Percentiles rank a stretch among this genome's conserved stretches.
Evolutionary conservation across 2,888 invertebrate species (phyloP).

Genomic region (Noctua comes): DNA sequence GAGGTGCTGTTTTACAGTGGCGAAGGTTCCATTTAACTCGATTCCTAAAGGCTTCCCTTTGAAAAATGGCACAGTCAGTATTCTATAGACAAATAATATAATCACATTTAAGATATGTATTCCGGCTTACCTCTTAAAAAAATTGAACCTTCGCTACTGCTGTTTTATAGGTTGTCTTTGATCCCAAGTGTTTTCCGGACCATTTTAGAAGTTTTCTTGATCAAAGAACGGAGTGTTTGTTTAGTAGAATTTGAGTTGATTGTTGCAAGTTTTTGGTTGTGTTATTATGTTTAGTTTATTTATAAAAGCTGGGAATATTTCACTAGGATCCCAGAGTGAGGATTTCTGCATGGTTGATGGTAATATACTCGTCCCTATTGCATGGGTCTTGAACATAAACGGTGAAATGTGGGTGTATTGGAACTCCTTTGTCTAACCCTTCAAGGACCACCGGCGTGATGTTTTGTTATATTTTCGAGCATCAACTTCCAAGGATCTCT

Average conservation of each 20-base stretch:
- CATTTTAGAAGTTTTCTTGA: slow-evolving; percentile 34
- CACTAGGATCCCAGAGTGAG: background rate
- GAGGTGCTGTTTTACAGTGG: background rate
- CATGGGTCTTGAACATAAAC: background rate
- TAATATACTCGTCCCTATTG: too few species aligned
- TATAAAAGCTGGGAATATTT: background rate
- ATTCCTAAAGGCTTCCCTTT: too few species aligned
- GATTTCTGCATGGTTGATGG: too few species aligned
- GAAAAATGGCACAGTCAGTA: too few species aligned
- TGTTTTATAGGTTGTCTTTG: slow-evolving; percentile 44
- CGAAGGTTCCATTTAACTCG: too few species aligned
- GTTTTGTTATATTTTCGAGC: too few species aligned
- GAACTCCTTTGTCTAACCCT: background rate
- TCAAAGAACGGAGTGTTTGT: slow-evolving; percentile 14
- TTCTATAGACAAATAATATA: too few species aligned
- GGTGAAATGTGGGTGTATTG: background rate
- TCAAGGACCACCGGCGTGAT: too few species aligned
- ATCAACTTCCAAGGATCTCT: too few species aligned
- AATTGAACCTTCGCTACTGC: background rate
- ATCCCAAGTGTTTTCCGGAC: slow-evolving; percentile 19
- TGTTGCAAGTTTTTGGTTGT: background rate
- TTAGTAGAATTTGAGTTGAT: background rate
- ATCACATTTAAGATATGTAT: too few species aligned
- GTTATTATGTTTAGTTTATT: background rate
- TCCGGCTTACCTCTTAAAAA: too few species aligned